Base-by-base conservation (phyloP, 2,888 invertebrate species). In the Diadromus collaris region DNA sequence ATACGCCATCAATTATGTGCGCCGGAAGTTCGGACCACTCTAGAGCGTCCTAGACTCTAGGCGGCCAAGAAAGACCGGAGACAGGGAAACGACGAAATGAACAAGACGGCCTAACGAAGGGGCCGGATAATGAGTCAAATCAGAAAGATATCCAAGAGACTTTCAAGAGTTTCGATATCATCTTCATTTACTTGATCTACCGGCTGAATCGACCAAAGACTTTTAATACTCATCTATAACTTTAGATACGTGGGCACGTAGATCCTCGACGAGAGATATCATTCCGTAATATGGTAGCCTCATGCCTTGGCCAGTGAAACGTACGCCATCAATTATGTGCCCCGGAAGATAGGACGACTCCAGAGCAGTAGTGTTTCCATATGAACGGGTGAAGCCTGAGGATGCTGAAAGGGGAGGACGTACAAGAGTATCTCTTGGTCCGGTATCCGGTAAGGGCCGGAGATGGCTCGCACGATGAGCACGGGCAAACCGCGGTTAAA, bases 401-500 rank as follows among this genome's bases (percentile, higher is more conserved):
- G 34, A 56, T 46, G 51, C 34, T 48, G 48, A 67, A 70, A 63
- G 61, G 60, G 21, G 64, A 58, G 61, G 46, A 48, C 63, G 61
- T 60, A 27, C 24, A 48, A 60, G 46, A 68, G 24, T 48, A 44
- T 73, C 48, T 63, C 70, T 51, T 58, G 21, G 64, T 29, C 67
- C 71, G 82, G 81, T 84, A 82, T 81, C 54, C 44, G 73, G 78
- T 61, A 72, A 82, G 70, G 60, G 79, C 71, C 27, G 54, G 13
- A 67, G 64, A 74, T 65, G 82, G 81, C 76, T 76, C 60, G 63
- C 46, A 81, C 83, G 85, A 87, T 85, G 83, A 86, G 81, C 72
- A 70, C 70, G 80, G 81, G 85, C 84, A 86, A 85, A 85, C 83
- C 76, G 61, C 79, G 82, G 81, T 87, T 86, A 81, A 88, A 87